Percentiles rank a stretch among this genome's conserved stretches.
Conservation (phyloP, 2,888 invertebrate species). For the Morpho achilles region DNA sequence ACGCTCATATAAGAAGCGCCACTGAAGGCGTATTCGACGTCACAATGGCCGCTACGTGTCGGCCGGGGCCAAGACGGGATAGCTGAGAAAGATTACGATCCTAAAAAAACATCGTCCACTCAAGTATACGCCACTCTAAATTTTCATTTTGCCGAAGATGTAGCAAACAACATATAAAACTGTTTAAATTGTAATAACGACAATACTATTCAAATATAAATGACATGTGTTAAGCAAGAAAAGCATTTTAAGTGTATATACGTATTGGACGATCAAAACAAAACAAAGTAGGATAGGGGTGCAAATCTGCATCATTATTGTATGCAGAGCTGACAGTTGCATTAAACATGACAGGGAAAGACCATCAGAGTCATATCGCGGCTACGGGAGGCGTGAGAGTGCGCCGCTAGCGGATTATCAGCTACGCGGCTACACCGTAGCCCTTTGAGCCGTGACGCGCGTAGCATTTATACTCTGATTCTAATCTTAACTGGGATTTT, state of each 20-base stretch:
- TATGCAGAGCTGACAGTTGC: constrained; percentile 59
- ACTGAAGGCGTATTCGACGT: constrained; percentile 74
- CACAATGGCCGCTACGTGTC: constrained; percentile 78
- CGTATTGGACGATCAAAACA: constrained; percentile 13
- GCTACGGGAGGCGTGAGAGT: constrained; percentile 62
- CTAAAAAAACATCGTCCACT: constrained; percentile 76
- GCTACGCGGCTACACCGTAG: constrained; percentile 66
- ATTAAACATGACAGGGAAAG: constrained; percentile 69
- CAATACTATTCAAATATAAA: not conserved
- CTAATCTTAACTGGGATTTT: constrained; percentile 16
- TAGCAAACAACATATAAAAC: constrained; percentile 7
- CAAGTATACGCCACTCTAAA: constrained; percentile 53
- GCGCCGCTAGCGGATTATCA: constrained; percentile 67
- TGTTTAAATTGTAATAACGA: not conserved
- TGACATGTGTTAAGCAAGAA: constrained; percentile 1
- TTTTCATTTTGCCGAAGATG: constrained; percentile 24
- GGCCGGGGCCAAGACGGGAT: constrained; percentile 66
- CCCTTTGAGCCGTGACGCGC: constrained; percentile 49
- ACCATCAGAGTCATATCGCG: constrained; percentile 61
- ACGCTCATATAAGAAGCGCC: constrained; percentile 79
- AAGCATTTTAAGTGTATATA: constrained; percentile 3
- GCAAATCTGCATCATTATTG: constrained; percentile 46
- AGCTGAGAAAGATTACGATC: constrained; percentile 74
- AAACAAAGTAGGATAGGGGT: constrained; percentile 30
- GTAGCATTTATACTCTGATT: constrained; percentile 44